A percentile compares a stretch with the other conserved stretches of the same genome.
Evolutionary conservation across 2,888 invertebrate genomes (phyloP).

Genomic region (Sphecodes monilicornis): DNA sequence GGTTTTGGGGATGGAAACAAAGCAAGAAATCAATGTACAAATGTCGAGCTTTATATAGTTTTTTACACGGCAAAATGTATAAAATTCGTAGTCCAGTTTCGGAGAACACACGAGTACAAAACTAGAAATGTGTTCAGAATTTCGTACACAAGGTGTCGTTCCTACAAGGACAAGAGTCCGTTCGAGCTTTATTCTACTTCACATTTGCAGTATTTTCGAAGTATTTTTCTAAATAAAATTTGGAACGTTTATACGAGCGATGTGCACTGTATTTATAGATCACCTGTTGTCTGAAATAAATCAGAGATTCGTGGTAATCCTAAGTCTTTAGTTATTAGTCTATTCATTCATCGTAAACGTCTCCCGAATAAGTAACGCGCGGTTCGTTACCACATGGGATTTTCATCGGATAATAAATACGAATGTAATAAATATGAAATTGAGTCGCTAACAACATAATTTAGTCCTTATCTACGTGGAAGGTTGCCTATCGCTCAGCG

Average conservation of each 20-base stretch:
- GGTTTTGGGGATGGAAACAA: too few species aligned
- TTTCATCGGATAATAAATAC: slow-evolving; percentile 13
- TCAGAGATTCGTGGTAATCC: neutral
- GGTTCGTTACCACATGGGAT: neutral
- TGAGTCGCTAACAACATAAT: neutral
- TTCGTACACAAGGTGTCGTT: neutral
- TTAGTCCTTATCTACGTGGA: neutral
- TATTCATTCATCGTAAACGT: neutral
- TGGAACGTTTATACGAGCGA: too few species aligned
- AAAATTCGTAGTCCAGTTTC: neutral
- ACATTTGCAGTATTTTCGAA: neutral
- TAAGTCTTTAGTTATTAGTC: neutral
- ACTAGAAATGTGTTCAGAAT: too few species aligned
- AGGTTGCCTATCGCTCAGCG: slow-evolving; percentile 36
- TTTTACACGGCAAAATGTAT: neutral
- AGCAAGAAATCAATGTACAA: neutral
- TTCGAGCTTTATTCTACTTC: neutral
- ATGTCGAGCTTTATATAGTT: neutral
- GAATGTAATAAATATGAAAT: slow-evolving; percentile 7
- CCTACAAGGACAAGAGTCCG: neutral
- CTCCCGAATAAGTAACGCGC: neutral
- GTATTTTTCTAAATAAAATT: neutral
- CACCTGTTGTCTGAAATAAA: neutral
- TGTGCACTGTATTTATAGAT: neutral
- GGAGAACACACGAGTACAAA: neutral